Conservation (phyloP, 2,888 invertebrate species). For the Lasiommata megera region DNA sequence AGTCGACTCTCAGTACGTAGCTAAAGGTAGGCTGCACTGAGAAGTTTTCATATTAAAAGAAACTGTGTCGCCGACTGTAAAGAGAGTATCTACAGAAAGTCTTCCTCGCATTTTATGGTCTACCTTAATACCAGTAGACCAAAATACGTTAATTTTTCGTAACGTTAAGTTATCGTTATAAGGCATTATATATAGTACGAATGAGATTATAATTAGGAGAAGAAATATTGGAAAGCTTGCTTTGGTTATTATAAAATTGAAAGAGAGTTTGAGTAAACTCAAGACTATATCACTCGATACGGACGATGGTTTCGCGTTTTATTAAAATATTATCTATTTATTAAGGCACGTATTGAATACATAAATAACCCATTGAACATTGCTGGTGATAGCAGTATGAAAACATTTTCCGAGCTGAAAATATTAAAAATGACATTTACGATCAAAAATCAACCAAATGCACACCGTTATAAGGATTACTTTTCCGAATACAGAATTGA, state of each 20-base stretch:
- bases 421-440: conserved; percentile 9
- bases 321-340: too few relatives aligned
- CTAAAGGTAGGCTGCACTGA: not conserved
- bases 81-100: not conserved
- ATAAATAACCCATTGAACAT: not conserved
- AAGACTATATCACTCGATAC: too few relatives aligned
- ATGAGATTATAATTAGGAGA: too few relatives aligned
- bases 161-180: too few relatives aligned
- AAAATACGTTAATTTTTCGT: too few relatives aligned
- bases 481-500: not conserved
- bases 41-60: not conserved
- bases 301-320: too few relatives aligned
- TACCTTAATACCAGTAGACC: too few relatives aligned
- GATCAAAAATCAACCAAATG: conserved; percentile 32
- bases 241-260: too few relatives aligned
- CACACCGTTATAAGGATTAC: conserved; percentile 8
- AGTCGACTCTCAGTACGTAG: not conserved
- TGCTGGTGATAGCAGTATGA: conserved; percentile 28
- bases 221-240: too few relatives aligned
- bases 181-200: too few relatives aligned
- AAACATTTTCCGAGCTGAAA: conserved; percentile 32
- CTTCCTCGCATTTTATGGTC: too few relatives aligned
- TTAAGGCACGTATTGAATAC: not conserved
- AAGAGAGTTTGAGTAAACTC: too few relatives aligned
- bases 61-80: not conserved